Percentiles rank a stretch among this genome's conserved stretches.
These are phyloP conservation scores for Physella acuta DNA, from an alignment of 1,140 invertebrate genomes.

Conservation along the genomic window DNA sequence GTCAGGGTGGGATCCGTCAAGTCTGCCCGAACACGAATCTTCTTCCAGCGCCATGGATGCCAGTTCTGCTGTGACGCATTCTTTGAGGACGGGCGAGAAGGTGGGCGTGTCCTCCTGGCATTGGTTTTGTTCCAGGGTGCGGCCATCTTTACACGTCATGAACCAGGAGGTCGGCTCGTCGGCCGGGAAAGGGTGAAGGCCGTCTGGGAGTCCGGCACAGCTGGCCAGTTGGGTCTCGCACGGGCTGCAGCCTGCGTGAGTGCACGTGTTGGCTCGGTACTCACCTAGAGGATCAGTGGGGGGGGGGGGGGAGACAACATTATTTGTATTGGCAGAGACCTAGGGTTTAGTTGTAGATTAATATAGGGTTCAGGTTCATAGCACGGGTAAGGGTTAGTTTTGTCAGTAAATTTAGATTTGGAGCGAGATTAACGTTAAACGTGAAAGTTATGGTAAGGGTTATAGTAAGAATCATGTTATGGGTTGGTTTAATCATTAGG, in stretches of 20 bases:
- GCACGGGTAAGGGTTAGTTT: too few species aligned
- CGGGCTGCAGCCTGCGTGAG: conserved; percentile 29
- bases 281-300: conserved; percentile 42
- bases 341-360: too few species aligned
- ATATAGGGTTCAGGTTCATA: too few species aligned
- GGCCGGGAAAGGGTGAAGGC: conserved; percentile 34
- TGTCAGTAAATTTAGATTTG: too few species aligned
- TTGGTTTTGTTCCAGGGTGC: conserved; percentile 27
- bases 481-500: too few species aligned
- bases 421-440: too few species aligned
- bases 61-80: conserved; percentile 23
- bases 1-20: conserved; percentile 28
- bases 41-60: conserved; percentile 28
- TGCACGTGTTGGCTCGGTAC: conserved; percentile 38
- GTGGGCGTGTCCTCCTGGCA: conserved; percentile 27
- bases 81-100: conserved; percentile 25
- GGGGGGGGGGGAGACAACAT: too few species aligned
- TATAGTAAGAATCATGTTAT: too few species aligned
- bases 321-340: too few species aligned
- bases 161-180: conserved; percentile 33
- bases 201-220: conserved; percentile 38
- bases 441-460: too few species aligned
- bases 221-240: conserved; percentile 36
- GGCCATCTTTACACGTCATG: conserved; percentile 38
- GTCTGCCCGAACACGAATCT: conserved; percentile 15